These are phyloP conservation scores for Mustela lutreola DNA, from an alignment of 2,113 vertebrate genomes.

Conservation along the genomic window DNA sequence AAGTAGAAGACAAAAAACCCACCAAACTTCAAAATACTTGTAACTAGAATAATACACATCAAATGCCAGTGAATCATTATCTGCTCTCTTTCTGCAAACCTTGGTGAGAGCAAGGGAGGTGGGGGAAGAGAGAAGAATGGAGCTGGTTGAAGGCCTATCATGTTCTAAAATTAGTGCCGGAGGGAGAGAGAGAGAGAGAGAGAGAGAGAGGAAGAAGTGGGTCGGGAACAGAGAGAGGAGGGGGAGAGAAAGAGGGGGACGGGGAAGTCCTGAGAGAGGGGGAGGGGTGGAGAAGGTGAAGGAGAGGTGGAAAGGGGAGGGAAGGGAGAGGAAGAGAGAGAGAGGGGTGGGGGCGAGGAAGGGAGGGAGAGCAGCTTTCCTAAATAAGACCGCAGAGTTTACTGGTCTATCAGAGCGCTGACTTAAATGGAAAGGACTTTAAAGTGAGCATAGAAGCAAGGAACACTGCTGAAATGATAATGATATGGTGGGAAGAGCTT, in stretches of 20 bases:
- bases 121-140: not conserved
- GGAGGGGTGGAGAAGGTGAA: not conserved
- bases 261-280: not conserved
- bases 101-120: not conserved
- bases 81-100: accelerated
- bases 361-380: not conserved
- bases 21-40: not conserved
- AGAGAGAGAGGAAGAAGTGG: not conserved
- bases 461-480: too few relatives aligned
- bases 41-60: not conserved
- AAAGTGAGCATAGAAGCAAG: not conserved
- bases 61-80: not conserved
- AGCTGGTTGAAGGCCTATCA: accelerated
- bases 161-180: not conserved
- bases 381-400: too few relatives aligned
- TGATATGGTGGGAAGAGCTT: accelerated
- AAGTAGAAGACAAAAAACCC: not conserved
- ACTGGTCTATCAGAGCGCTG: not conserved
- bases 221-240: not conserved
- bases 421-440: too few relatives aligned
- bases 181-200: not conserved
- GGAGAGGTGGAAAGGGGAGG: not conserved
- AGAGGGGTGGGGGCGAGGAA: not conserved
- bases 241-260: too few relatives aligned
- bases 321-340: not conserved